These are phyloP conservation scores for Mactra quadrangularis DNA, from an alignment of 1,140 invertebrate species.

Conservation along the genomic window DNA sequence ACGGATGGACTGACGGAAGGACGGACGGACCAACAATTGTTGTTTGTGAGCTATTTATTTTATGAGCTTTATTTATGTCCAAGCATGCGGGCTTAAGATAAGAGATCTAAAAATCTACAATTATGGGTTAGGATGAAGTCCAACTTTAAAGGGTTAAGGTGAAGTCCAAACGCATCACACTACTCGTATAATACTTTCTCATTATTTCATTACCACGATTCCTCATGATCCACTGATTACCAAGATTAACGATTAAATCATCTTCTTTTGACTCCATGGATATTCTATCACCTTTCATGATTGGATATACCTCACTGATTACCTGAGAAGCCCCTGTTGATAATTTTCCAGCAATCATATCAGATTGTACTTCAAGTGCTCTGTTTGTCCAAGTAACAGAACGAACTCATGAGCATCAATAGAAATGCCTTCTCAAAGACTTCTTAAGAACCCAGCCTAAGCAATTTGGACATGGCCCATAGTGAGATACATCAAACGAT, in stretches of 20 bases:
- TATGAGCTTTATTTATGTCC: too few species aligned
- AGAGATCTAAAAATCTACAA: too few species aligned
- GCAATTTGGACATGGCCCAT: slow-evolving; percentile 7
- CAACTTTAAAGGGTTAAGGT: too few species aligned
- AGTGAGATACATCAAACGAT: background rate
- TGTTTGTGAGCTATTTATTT: too few species aligned
- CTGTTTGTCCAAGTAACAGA: background rate
- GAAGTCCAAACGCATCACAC: slow-evolving; percentile 50
- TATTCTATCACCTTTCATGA: slow-evolving; percentile 47
- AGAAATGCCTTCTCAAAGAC: background rate
- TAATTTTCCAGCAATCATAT: slow-evolving; percentile 41
- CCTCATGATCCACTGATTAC: slow-evolving; percentile 57
- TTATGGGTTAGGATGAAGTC: too few species aligned
- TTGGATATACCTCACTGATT: slow-evolving; percentile 48
- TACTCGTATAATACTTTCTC: slow-evolving; percentile 50
- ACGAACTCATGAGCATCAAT: background rate
- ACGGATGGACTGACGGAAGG: too few species aligned
- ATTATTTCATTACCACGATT: slow-evolving; percentile 51
- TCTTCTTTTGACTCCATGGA: slow-evolving; percentile 36
- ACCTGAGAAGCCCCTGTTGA: slow-evolving; percentile 7
- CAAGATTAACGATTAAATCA: slow-evolving; percentile 33
- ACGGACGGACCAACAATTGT: too few species aligned
- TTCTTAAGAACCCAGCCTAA: background rate
- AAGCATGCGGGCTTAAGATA: too few species aligned
- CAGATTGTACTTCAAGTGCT: slow-evolving; percentile 20